Percentiles rank a stretch among this genome's conserved stretches.
Evolutionary conservation across 2,797 vertebrate genomes (phyloP).

Genomic region (Paguma larvata): DNA sequence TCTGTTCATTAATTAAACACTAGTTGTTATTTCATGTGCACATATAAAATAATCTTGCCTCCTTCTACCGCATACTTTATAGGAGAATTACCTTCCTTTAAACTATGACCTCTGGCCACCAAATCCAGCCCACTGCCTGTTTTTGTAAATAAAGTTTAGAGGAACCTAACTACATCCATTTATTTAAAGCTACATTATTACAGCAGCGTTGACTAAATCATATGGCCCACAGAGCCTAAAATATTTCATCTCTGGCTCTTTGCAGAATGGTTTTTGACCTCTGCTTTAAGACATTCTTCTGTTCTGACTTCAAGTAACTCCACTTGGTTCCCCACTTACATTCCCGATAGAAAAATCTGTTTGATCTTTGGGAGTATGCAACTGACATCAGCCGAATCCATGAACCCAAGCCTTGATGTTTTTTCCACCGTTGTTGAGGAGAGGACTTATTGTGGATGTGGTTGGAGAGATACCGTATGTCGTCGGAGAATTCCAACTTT

Average conservation of each 20-base stretch:
- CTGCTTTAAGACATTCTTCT: neutral
- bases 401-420: neutral
- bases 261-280: neutral
- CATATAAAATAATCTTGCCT: neutral
- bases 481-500: neutral
- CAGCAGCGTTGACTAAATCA: neutral
- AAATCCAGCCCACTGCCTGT: neutral
- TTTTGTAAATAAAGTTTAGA: slow-evolving; percentile 40
- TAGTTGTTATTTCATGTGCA: neutral
- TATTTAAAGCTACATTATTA: neutral
- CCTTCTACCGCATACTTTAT: neutral
- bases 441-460: neutral
- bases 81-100: slow-evolving; percentile 2
- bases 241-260: neutral
- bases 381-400: neutral
- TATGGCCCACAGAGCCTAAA: neutral
- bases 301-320: neutral
- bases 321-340: neutral
- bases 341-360: neutral
- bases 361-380: neutral
- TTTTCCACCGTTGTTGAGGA: neutral
- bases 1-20: neutral
- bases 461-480: neutral
- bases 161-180: neutral
- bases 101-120: neutral